Evolutionary conservation across 1,140 invertebrate genomes (phyloP), one percentile per base, ranked within the genome.

Genomic region (Neotoxoptera formosana): DNA sequence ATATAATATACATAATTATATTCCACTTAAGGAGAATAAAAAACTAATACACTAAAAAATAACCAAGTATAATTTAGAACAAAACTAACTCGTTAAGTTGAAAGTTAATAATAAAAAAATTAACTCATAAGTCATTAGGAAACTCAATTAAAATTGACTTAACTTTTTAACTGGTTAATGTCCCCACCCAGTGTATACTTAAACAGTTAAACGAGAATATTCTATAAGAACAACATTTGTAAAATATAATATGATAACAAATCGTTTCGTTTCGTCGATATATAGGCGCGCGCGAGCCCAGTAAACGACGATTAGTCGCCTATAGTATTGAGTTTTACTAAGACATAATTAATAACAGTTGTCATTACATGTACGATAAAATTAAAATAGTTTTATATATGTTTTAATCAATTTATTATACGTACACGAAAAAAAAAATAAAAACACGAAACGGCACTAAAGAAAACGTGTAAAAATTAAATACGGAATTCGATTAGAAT

Each of bases 401-500:
- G n/a, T 88, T 48, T 88, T n/a, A 88, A 88, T 86, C 25, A 30
- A 47, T 30, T 88, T 51, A 48, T 88, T 48, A 48, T n/a, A 47
- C n/a, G 30, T 34, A 48, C 1, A 48, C 17, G 23, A 41, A 41
- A 56, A 47, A n/a, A 2, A 45, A 45, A 30, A 17, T 41, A 25
- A 48, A 41, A 90, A 90, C 89, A 90, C 14, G 89, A 67, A 67
- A 90, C 56, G 56, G 36, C 36, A 90, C 89, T 67, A 67, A n/a
- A 45, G 53, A n/a, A 90, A 90, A 67, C 89, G 89, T 45, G 89
- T 90, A 90, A 67, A 60, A 90, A 90, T 90, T 90, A 90, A n/a
- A 60, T 45, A 45, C 36, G 53, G 88, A 56, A 89, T 67, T 60
- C 53, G 89, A 90, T 90, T 60, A 60, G 36, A 67, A 90, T 90